Percentiles rank a stretch among this genome's conserved stretches.
Conservation (phyloP, 2,113 vertebrate species). For the Macquaria ambigua region DNA sequence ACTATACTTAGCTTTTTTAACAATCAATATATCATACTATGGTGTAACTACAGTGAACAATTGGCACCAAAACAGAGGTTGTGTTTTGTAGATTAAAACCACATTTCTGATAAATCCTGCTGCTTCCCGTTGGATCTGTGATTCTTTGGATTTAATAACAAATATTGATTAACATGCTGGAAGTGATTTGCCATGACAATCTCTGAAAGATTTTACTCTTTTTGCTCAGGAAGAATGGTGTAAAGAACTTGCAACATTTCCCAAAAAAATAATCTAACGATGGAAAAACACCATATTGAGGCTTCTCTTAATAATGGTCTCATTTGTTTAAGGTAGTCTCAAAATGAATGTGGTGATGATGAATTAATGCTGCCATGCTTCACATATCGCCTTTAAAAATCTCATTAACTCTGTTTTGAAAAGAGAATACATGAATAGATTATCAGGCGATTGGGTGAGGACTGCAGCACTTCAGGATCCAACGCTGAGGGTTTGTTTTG, state of each 20-base stretch:
- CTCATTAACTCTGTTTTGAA: slow-evolving; percentile 38
- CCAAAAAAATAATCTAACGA: not conserved
- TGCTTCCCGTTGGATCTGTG: not conserved
- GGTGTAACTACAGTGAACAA: not conserved
- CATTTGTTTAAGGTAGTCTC: slow-evolving; percentile 44
- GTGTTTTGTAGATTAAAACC: not conserved
- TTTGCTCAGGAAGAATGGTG: not conserved
- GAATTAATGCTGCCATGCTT: slow-evolving; percentile 14
- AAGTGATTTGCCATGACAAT: not conserved
- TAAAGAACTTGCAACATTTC: not conserved
- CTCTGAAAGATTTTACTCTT: not conserved
- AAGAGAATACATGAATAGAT: slow-evolving; percentile 1
- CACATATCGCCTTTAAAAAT: slow-evolving; percentile 27
- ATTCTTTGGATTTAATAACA: not conserved
- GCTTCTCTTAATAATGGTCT: slow-evolving; percentile 20
- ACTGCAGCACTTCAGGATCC: slow-evolving; percentile 9
- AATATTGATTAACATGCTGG: not conserved
- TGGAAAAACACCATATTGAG: not conserved
- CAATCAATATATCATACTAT: not conserved
- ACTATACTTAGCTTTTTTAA: not conserved
- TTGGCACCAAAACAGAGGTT: not conserved
- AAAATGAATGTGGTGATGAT: slow-evolving; percentile 25
- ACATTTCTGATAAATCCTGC: not conserved
- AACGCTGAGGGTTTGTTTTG: slow-evolving; percentile 24
- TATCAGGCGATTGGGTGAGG: slow-evolving; percentile 7